phyloP scores from a whole-genome alignment of 2,888 invertebrate species.

The Bugulina stolonifera region DNA sequence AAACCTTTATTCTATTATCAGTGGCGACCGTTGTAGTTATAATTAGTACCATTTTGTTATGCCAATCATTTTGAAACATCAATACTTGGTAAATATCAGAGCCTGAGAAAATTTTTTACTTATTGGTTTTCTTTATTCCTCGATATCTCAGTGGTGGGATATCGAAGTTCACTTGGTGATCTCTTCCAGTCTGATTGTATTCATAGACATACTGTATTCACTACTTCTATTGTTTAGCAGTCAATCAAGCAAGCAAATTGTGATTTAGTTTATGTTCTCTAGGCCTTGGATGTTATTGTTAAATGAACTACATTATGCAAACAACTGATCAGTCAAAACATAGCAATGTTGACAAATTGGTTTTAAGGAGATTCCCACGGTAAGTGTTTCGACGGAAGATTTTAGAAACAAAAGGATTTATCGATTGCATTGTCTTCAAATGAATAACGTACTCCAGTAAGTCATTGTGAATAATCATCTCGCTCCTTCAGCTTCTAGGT shows the following conservation, averaged over 20 bases:
- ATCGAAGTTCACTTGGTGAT: not conserved
- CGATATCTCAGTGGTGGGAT: not conserved
- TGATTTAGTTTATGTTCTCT: not conserved
- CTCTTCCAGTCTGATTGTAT: not conserved
- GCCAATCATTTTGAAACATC: conserved; percentile 1
- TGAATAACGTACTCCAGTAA: not conserved
- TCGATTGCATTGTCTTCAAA: not conserved
- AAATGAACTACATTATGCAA: not conserved
- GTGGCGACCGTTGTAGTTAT: not conserved
- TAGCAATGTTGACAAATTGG: conserved; percentile 25
- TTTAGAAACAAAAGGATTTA: conserved; percentile 11
- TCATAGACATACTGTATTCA: not conserved
- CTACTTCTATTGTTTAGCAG: not conserved
- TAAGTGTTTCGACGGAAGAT: not conserved
- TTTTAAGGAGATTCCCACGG: conserved; percentile 10
- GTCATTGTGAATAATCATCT: not conserved
- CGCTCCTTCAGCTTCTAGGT: not conserved
- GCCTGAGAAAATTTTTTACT: conserved; percentile 7
- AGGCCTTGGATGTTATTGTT: not conserved
- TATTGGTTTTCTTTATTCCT: conserved; percentile 10
- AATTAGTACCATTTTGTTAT: not conserved
- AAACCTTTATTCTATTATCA: not conserved
- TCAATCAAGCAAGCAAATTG: not conserved
- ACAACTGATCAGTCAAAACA: conserved; percentile 19
- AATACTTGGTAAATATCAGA: not conserved